A percentile compares a stretch with the other conserved stretches of the same genome.
These are phyloP conservation scores for Cuculus canorus DNA, from an alignment of 2,797 vertebrate species.

Conservation along the genomic window DNA sequence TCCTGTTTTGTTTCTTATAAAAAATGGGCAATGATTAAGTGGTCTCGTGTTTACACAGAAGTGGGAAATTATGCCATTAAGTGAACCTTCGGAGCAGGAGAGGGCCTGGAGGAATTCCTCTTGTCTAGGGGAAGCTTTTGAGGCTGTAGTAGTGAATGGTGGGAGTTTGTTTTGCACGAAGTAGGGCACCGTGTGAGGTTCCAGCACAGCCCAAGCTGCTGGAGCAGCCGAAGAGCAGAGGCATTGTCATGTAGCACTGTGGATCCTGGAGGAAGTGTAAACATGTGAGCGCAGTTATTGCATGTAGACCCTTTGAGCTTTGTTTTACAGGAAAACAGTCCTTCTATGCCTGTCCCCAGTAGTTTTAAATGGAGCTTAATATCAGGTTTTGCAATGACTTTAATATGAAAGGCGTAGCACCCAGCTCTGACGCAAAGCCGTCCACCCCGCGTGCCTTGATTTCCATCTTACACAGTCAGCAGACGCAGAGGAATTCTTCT, in stretches of 20 bases:
- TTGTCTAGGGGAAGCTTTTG: not conserved
- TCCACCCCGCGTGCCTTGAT: not conserved
- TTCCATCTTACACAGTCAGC: not conserved
- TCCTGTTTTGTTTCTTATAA: not conserved
- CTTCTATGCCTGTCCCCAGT: not conserved
- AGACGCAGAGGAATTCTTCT: not conserved
- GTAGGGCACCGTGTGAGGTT: accelerated
- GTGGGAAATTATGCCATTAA: not conserved
- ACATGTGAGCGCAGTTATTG: not conserved
- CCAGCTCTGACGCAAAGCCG: not conserved
- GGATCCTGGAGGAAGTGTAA: not conserved
- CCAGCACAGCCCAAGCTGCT: no score
- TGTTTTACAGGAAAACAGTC: not conserved
- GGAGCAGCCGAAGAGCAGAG: accelerated
- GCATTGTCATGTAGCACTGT: accelerated
- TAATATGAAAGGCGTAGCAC: accelerated
- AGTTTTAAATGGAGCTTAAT: not conserved
- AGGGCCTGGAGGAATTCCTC: not conserved
- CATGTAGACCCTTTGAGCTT: not conserved
- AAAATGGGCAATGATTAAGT: not conserved
- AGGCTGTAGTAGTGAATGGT: not conserved
- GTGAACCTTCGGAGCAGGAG: not conserved
- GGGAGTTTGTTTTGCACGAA: not conserved
- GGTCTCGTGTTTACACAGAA: not conserved
- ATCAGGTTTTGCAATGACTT: not conserved